Evolutionary conservation across 2,888 invertebrate genomes (phyloP).

Genomic region (Oscheius sp.): DNA sequence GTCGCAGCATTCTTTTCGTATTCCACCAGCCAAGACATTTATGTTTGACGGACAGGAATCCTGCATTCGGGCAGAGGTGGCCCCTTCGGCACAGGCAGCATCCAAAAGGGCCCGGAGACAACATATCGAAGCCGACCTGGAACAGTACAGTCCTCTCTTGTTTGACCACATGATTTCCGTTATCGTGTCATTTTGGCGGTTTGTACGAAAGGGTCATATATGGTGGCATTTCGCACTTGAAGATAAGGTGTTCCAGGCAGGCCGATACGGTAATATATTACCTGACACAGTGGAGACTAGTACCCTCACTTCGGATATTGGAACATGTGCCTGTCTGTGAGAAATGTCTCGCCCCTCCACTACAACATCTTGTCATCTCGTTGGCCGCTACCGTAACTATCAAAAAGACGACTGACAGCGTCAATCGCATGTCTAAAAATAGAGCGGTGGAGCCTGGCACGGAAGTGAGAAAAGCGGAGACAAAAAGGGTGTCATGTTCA

Average conservation of each 20-base stretch:
- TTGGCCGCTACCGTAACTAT: conserved; percentile 21
- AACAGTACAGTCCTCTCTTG: conserved; percentile 1
- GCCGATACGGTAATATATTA: background rate
- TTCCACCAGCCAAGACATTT: conserved; percentile 68
- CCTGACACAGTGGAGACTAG: conserved; percentile 63
- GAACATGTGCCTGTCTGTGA: conserved; percentile 62
- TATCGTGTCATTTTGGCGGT: too few relatives aligned
- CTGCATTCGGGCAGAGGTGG: conserved; percentile 49
- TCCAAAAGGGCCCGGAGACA: conserved; percentile 71
- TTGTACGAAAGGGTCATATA: too few relatives aligned
- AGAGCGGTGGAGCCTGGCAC: background rate
- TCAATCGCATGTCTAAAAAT: conserved; percentile 8
- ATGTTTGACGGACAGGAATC: conserved; percentile 58
- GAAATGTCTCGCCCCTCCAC: conserved; percentile 70
- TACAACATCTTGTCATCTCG: conserved; percentile 70
- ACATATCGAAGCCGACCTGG: conserved; percentile 69
- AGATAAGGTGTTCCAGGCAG: background rate
- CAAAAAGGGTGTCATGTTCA: background rate
- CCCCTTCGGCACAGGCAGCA: conserved; percentile 62
- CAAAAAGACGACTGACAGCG: conserved; percentile 6
- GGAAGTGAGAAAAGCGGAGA: background rate
- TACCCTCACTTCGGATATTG: conserved; percentile 62
- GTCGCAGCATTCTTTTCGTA: conserved; percentile 64
- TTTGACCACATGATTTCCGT: too few relatives aligned
- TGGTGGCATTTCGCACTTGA: background rate